Evolutionary conservation across 2,888 invertebrate species (phyloP), one percentile per base, ranked within the genome.

Genomic region (Timema cristinae): DNA sequence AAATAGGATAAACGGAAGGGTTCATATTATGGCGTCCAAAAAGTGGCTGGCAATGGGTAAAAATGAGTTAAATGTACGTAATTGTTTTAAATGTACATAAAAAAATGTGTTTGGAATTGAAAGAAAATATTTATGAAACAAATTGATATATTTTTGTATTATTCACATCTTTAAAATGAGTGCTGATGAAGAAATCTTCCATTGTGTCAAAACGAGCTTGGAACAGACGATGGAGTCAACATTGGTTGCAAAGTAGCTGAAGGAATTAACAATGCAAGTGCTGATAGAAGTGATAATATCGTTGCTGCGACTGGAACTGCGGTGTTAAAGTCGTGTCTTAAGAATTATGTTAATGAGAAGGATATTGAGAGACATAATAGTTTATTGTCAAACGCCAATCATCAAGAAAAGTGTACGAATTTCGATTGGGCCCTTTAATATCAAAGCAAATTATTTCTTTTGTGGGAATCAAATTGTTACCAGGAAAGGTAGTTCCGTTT

Each of bases 381-480:
- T 59, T 59, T 9, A 59, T n/a, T 16, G 59, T 54, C 32, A 52
- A 9, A 59, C 59, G 32, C 15, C 59, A 59, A 8, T n/a, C n/a
- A 1, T 59, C 15, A 59, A 59, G 32, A 7, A 6, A 59, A 59
- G 59, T 13, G 59, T n/a, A 59, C 59, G 9, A 5, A 59, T 59
- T 32, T 59, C 15, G 8, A 15, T n/a, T 32, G 9, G 59, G 59
- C 59, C 59, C 10, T 59, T 16, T 56, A 7, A 13, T 59, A 59
- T 15, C n/a, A 59, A 59, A 59, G 6, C 0, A 11, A 4, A 32
- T 8, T 59, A 5, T 59, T 59, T 59, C 13, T 54, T n/a, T 59
- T 32, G 59, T 59, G 59, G 59, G 15, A 59, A 59, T 59, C 15
- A 59, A 59, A 13, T 59, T 59, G 15, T n/a, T 59, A 59, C 15